Evolutionary conservation across 2,113 vertebrate species (phyloP).

Genomic region (Tachysurus fulvidraco): DNA sequence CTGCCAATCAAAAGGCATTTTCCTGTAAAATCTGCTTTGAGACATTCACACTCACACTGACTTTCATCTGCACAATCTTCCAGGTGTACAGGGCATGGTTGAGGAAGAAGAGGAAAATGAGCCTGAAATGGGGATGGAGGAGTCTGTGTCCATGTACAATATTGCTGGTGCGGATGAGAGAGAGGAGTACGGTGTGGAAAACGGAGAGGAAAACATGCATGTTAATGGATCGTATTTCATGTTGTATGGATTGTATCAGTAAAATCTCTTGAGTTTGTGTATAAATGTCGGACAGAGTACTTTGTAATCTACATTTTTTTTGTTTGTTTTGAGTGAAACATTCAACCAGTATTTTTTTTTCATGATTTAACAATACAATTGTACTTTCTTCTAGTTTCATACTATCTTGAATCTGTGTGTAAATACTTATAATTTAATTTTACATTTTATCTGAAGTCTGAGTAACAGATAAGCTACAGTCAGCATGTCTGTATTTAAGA

Average conservation of each 20-base stretch:
- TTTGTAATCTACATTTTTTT: constrained; percentile 5
- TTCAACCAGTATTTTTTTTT: constrained; percentile 18
- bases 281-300: constrained; percentile 9
- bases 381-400: not conserved
- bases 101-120: constrained; percentile 67
- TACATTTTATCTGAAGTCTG: not conserved
- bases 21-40: not conserved
- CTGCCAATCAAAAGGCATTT: not conserved
- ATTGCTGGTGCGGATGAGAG: constrained; percentile 7
- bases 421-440: not conserved
- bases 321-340: constrained; percentile 11
- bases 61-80: not conserved
- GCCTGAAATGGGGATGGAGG: constrained; percentile 36
- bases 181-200: constrained; percentile 52
- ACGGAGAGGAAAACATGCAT: constrained; percentile 71
- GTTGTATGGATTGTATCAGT: constrained; percentile 10
- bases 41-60: not conserved
- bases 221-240: constrained; percentile 80
- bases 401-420: not conserved
- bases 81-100: constrained; percentile 58
- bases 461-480: not conserved
- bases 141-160: constrained; percentile 45
- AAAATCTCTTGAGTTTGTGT: not conserved
- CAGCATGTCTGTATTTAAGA: not conserved
- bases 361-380: constrained; percentile 6